Evolutionary conservation across 2,113 vertebrate species (phyloP), one percentile per base, ranked within the genome.

Genomic region (Galemys pyrenaicus): DNA sequence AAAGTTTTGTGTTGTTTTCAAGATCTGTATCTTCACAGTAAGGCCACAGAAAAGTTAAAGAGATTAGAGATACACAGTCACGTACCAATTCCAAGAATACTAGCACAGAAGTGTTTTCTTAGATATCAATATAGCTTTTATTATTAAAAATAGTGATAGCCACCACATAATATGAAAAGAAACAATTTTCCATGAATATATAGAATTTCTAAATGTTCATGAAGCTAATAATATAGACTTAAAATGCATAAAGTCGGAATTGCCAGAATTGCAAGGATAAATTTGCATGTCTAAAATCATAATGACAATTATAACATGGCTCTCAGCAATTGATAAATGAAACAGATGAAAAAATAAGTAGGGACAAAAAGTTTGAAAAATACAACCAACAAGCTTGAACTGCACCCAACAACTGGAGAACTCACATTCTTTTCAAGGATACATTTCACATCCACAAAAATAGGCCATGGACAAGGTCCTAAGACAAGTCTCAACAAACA

Each of bases 231-330:
- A 96, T 54, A 35, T 24, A 64, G 35, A 0, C 60, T 85, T 71
- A 83, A 88, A 87, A 79, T 79, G 82, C 37, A 30, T 83, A 56
- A 84, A 80, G 20, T 93, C 46, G 94, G 74, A 95, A 70, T 16
- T 60, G 37, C 73, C 68, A 78, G 9, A 92, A 85, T 94, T 86
- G 35, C 11, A 85, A 85, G 68, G 46, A 85, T 22, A 94, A 62
- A 73, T 94, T 44, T 86, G 16, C 82, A 26, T 81, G 85, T 89
- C 26, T 74, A 78, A 93, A 77, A 68, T 84, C 73, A 62, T 73
- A 65, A 85, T 68, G 39, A 30, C 2, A 60, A 35, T 54, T 81
- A 5, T 68, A 91, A 77, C 30, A 46, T 12, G 39, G 60, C 3
- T 30, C 3, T 71, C 62, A 80, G 68, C 49, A 94, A 70, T 16